Conservation (phyloP, 2,888 invertebrate genomes). For the Melanargia galathea region DNA sequence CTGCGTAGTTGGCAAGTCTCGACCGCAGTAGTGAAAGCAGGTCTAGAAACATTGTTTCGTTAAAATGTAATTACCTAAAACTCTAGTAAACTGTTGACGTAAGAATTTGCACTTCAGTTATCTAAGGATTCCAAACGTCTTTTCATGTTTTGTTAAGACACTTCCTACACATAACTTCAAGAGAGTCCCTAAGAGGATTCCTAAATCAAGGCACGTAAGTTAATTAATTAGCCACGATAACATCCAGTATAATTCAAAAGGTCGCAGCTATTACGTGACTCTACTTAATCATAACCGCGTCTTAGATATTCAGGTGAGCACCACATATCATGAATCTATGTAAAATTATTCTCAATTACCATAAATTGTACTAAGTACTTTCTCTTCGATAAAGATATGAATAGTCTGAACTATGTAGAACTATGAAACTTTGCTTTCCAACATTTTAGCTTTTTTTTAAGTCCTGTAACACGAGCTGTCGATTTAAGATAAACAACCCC, state of each 20-base stretch:
- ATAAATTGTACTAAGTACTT: constrained; percentile 26
- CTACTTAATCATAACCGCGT: constrained; percentile 36
- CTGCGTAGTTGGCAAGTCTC: too few species aligned
- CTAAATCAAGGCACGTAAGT: constrained; percentile 58
- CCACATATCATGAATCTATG: constrained; percentile 36
- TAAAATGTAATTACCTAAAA: too few species aligned
- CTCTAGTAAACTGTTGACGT: too few species aligned
- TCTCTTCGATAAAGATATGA: not conserved
- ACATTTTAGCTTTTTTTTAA: not conserved
- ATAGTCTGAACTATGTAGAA: not conserved
- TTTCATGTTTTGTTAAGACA: too few species aligned
- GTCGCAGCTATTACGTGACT: constrained; percentile 44
- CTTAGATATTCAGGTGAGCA: constrained; percentile 40
- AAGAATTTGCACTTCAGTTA: too few species aligned
- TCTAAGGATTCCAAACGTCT: too few species aligned
- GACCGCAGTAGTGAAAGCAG: too few species aligned
- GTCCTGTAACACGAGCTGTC: too few species aligned
- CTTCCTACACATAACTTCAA: not conserved
- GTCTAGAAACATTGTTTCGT: too few species aligned
- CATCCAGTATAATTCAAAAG: constrained; percentile 65
- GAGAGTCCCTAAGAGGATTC: constrained; percentile 35
- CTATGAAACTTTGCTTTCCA: not conserved
- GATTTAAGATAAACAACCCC: too few species aligned
- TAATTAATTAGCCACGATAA: constrained; percentile 69
- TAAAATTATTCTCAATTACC: constrained; percentile 33